Evolutionary conservation across 2,797 vertebrate species (phyloP).

Genomic region (Chromis chromis): DNA sequence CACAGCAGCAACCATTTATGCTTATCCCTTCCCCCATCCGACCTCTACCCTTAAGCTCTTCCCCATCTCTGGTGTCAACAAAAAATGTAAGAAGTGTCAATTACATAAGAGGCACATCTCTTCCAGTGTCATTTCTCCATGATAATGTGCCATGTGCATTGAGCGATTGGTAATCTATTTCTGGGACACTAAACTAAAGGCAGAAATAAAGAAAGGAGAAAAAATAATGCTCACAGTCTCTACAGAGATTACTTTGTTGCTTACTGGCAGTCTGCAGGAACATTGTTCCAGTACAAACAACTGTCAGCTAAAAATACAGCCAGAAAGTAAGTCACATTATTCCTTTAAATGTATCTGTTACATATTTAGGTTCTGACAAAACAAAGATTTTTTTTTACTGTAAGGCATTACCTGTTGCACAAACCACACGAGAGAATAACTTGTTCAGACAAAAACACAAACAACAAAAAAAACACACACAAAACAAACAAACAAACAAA

Average conservation of each 20-base stretch:
- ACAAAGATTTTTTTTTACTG: neutral
- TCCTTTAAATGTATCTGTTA: constrained; percentile 2
- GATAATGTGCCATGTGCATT: constrained; percentile 26
- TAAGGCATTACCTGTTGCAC: neutral
- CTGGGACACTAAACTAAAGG: constrained; percentile 12
- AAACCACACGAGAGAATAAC: constrained; percentile 1
- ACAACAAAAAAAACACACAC: neutral
- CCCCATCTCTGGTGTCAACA: constrained; percentile 18
- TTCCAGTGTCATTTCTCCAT: constrained; percentile 41
- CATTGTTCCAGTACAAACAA: neutral
- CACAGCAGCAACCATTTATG: constrained; percentile 31
- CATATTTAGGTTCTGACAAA: constrained; percentile 18
- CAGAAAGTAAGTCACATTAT: neutral
- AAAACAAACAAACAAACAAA: neutral
- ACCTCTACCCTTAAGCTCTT: constrained; percentile 19
- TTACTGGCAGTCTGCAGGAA: constrained; percentile 15
- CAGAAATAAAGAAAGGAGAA: constrained; percentile 14
- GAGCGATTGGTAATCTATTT: constrained; percentile 25
- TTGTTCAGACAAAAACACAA: neutral
- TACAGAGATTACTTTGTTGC: constrained; percentile 6
- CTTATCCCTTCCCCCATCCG: constrained; percentile 36
- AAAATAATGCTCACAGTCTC: neutral
- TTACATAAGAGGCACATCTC: constrained; percentile 57
- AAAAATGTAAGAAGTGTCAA: constrained; percentile 46
- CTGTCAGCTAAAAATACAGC: neutral